Evolutionary conservation across 1,140 invertebrate genomes (phyloP), one percentile per base, ranked within the genome.

Genomic region (Halyomorpha halys): DNA sequence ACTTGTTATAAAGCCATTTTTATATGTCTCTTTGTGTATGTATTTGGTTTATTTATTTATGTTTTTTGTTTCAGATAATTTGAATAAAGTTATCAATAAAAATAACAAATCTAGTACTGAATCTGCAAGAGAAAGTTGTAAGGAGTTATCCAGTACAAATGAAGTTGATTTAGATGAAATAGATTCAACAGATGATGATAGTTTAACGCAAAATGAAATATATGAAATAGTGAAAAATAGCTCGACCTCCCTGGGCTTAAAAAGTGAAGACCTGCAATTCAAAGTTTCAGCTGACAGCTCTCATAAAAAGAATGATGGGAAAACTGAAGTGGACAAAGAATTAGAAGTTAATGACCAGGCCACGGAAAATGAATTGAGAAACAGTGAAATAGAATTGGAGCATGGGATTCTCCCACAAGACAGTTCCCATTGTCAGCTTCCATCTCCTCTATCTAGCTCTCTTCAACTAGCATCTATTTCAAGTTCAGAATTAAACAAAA

Each of bases 361-460:
- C 62, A 18, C 70, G 67, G 53, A 73, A 54, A 64, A 64, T 23
- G 25, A 59, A 18, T 25, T 54, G 19, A 54, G 54, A 47, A 34
- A 64, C 63, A 64, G 54, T 64, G 54, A 44, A 14, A 9, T 53
- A 64, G 30, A 64, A 64, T 34, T 64, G 27, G 63, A 59, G 34
- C 63, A 25, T 64, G 63, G 23, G 63, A 64, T 19, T 56, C 44
- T 64, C 63, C 54, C 63, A 64, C 47, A 18, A 19, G 18, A 3
- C 13, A 21, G 25, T 27, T 15, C 11, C 23, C 39, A n/a, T 54
- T 51, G 23, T 49, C 44, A 51, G 51, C 34, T 18, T 16, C 8
- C 47, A 54, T 39, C 63, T 44, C 53, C 30, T 3, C 19, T 66
- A 25, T 71, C 71, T 65, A 68, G 74, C 66, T 61, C 65, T 30